Evolutionary conservation across 2,888 invertebrate species (phyloP).

Genomic region (Fragum sueziense): DNA sequence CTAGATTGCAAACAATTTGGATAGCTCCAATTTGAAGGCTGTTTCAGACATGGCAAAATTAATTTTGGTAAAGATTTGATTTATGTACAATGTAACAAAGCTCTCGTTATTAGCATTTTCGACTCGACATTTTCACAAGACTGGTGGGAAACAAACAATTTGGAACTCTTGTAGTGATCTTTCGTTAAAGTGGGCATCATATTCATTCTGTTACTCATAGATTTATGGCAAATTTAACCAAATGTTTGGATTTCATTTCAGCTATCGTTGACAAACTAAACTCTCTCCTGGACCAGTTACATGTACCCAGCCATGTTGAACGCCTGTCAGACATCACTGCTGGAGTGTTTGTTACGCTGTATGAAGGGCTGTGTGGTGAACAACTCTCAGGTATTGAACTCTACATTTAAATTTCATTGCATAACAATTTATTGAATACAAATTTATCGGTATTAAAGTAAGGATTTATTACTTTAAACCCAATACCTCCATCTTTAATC

Average conservation of each 20-base stretch:
- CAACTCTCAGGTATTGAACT: constrained; percentile 72
- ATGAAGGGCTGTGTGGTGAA: constrained; percentile 80
- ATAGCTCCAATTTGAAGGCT: too few species aligned
- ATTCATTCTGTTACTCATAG: background rate
- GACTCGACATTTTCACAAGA: background rate
- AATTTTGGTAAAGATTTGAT: too few species aligned
- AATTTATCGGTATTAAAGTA: too few species aligned
- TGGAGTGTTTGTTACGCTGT: constrained; percentile 77
- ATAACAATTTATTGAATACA: too few species aligned
- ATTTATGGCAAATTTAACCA: background rate
- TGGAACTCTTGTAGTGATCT: background rate
- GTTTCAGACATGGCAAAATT: too few species aligned
- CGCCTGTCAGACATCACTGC: constrained; percentile 75
- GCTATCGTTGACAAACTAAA: constrained; percentile 76
- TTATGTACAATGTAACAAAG: too few species aligned
- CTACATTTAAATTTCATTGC: background rate
- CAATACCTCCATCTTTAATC: too few species aligned
- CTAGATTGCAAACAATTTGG: background rate
- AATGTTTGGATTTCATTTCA: constrained; percentile 48
- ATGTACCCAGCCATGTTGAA: constrained; percentile 69
- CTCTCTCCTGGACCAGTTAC: constrained; percentile 75
- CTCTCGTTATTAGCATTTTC: too few species aligned
- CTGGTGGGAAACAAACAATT: background rate
- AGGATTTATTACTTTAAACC: too few species aligned
- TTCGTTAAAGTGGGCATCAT: background rate